Evolutionary conservation across 2,888 invertebrate genomes (phyloP).

Genomic region (Poecilus cupreus): DNA sequence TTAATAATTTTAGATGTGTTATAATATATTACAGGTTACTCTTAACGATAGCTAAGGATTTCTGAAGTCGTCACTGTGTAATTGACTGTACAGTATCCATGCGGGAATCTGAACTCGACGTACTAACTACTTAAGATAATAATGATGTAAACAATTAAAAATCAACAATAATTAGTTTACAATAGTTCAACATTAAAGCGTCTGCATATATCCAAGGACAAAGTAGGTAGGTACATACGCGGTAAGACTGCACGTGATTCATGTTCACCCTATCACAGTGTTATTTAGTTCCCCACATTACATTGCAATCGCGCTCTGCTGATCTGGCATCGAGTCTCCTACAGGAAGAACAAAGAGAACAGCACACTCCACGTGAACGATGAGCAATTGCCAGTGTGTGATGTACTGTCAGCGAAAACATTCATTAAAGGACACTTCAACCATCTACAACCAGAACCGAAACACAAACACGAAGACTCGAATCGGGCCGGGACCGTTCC

Average conservation of each 20-base stretch:
- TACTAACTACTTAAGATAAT: slow-evolving; percentile 64
- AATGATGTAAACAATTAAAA: slow-evolving; percentile 64
- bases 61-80: slow-evolving; percentile 63
- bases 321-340: not conserved
- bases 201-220: slow-evolving; percentile 40
- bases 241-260: slow-evolving; percentile 46
- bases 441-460: slow-evolving; percentile 58
- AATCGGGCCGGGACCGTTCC: slow-evolving; percentile 2
- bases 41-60: slow-evolving; percentile 53
- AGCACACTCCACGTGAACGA: slow-evolving; percentile 29
- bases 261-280: slow-evolving; percentile 57
- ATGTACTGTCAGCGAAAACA: slow-evolving; percentile 56
- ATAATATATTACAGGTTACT: slow-evolving; percentile 59
- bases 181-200: slow-evolving; percentile 64
- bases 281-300: slow-evolving; percentile 40
- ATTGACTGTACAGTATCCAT: slow-evolving; percentile 67
- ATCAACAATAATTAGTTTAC: slow-evolving; percentile 66
- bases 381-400: slow-evolving; percentile 50
- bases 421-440: slow-evolving; percentile 57
- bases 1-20: slow-evolving; percentile 58
- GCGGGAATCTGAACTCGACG: slow-evolving; percentile 63
- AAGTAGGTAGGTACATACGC: slow-evolving; percentile 50
- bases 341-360: slow-evolving; percentile 36
- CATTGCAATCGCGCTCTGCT: not conserved
- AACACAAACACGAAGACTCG: slow-evolving; percentile 30